Base-by-base conservation (phyloP, 2,797 vertebrate genomes). In the Sternarchorhynchus goeldii region DNA sequence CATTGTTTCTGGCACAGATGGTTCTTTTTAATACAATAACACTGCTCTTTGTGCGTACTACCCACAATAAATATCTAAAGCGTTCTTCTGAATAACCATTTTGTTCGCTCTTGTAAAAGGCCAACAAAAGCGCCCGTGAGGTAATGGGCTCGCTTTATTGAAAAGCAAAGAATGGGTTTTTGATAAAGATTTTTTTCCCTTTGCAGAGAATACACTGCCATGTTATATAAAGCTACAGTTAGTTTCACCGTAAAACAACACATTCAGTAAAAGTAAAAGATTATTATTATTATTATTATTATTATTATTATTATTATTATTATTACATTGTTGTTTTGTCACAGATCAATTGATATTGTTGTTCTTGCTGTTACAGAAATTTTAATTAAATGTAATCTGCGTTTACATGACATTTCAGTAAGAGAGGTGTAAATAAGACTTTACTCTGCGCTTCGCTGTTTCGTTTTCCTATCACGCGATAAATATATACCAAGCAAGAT, bases 21-120 rank as follows among this genome's bases (percentile, higher is more conserved):
- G 96, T 96, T 98, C 97, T 97, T 96, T 98, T 97, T 97, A 97
- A 98, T 97, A 98, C 97, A 99, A 98, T 99, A 98, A 98, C 96
- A 95, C 94, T 92, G 95, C 94, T 96, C 96, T 98, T 98, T 98
- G 96, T 97, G 96, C 94, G 92, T 94, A 94, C 95, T 95, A 93
- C 95, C 95, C 95, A 97, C 96, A 98, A 97, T 97, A 96, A 96
- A 95, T 96, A 97, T 96, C 96, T 96, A 97, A 98, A 98, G 96
- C 96, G 94, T 95, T 96, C 95, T 94, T 95, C 94, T 99, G 95
- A 98, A 99, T 97, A 97, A 96, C 95, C 96, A 96, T 98, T 98
- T 98, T 97, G 96, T 98, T 99, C 96, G 97, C 95, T 94, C 94
- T 97, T 98, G 95, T 97, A 97, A 96, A 93, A 95, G 94, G 95